Evolutionary conservation across 1,140 invertebrate species (phyloP).

Genomic region (Cyphomyrmex costatus): DNA sequence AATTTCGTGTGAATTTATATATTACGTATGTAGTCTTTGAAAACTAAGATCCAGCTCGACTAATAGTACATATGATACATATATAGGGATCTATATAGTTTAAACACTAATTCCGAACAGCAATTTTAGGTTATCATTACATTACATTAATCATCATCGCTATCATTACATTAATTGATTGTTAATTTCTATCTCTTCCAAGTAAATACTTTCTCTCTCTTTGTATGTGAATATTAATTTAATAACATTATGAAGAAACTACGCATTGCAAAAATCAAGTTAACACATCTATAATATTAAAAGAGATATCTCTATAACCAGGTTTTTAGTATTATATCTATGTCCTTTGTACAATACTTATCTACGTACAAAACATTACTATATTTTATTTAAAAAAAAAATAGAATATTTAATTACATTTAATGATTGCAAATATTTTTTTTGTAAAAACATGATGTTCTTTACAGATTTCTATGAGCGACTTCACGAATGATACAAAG

Average conservation of each 20-base stretch:
- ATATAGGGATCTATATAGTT: too few species aligned
- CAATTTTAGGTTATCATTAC: too few species aligned
- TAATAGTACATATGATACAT: too few species aligned
- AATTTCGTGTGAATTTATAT: too few species aligned
- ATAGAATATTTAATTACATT: neutral
- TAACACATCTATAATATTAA: neutral
- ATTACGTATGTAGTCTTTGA: too few species aligned
- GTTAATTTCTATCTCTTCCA: neutral
- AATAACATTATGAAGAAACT: neutral
- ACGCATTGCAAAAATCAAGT: neutral
- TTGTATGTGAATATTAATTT: neutral
- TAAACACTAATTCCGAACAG: too few species aligned
- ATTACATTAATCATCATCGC: too few species aligned
- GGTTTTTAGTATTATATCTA: neutral
- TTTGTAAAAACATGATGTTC: neutral
- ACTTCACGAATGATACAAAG: constrained; percentile 63
- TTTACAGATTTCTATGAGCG: constrained; percentile 55
- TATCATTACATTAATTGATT: neutral
- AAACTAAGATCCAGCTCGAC: too few species aligned
- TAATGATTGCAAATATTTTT: neutral
- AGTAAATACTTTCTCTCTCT: neutral
- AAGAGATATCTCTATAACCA: neutral
- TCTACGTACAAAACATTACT: neutral
- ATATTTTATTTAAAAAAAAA: constrained; percentile 2
- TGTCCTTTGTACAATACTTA: neutral